Percentiles rank a stretch among this genome's conserved stretches.
phyloP scores from a whole-genome alignment of 2,113 vertebrate genomes.

The Nothobranchius furzeri region DNA sequence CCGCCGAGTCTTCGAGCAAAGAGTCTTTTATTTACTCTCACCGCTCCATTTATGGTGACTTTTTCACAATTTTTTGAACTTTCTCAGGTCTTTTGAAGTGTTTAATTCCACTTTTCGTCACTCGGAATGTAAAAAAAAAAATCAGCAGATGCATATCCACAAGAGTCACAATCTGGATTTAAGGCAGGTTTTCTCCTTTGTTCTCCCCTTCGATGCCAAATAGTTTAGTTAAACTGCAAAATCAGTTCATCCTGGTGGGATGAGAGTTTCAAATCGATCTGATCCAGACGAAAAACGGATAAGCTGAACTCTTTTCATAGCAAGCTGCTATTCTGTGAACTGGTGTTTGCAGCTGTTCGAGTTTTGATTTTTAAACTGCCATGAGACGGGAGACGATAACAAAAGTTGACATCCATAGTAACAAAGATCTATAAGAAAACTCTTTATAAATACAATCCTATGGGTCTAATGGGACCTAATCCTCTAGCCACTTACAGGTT shows the following conservation, averaged over 20 bases:
- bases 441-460: no score
- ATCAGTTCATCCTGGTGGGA: background rate
- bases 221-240: no score
- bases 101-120: background rate
- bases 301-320: slow-evolving; percentile 2
- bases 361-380: background rate
- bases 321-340: background rate
- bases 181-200: slow-evolving; percentile 4
- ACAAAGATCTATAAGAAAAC: no score
- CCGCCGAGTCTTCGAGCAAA: slow-evolving; percentile 47
- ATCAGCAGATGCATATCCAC: background rate
- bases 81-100: slow-evolving; percentile 62
- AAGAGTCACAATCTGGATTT: slow-evolving; percentile 47
- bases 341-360: background rate
- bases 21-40: slow-evolving; percentile 22
- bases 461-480: no score
- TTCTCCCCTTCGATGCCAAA: background rate
- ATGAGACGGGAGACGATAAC: background rate
- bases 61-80: slow-evolving; percentile 16
- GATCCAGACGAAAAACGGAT: background rate
- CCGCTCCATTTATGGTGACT: slow-evolving; percentile 22
- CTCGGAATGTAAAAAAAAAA: slow-evolving; percentile 6
- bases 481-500: no score
- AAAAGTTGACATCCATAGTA: background rate
- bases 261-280: background rate